These are phyloP conservation scores for Eulithis prunata DNA, from an alignment of 2,888 invertebrate genomes.

Conservation along the genomic window DNA sequence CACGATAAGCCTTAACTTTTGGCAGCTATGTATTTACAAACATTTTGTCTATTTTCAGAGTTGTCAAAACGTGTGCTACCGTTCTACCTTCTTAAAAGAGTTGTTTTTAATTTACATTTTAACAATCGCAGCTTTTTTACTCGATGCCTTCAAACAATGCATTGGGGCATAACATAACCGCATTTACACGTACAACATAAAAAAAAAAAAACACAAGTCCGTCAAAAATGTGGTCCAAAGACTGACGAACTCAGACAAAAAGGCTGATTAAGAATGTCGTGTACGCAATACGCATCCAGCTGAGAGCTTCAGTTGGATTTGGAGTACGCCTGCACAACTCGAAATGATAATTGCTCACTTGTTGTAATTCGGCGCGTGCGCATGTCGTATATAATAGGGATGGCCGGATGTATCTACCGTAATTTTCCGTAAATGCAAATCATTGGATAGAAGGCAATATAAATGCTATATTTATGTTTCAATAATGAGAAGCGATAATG, in stretches of 20 bases:
- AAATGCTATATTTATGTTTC: not conserved
- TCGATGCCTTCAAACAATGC: not conserved
- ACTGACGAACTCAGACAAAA: constrained; percentile 20
- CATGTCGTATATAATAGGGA: constrained; percentile 39
- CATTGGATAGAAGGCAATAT: not conserved
- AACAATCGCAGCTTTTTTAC: not conserved
- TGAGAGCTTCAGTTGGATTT: constrained; percentile 13
- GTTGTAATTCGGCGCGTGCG: constrained; percentile 61
- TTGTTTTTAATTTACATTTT: no score
- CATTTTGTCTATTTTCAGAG: no score
- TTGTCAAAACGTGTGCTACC: no score
- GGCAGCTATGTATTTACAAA: no score
- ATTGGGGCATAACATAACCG: constrained; percentile 5
- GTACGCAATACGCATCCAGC: constrained; percentile 32
- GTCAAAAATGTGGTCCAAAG: constrained; percentile 15
- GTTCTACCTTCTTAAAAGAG: no score
- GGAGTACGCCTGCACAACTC: constrained; percentile 43
- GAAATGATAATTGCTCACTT: constrained; percentile 69
- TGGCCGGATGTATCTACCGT: constrained; percentile 13
- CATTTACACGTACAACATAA: not conserved
- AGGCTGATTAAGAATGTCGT: constrained; percentile 21
- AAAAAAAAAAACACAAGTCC: no score
- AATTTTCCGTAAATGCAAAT: constrained; percentile 12
- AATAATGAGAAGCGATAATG: not conserved
- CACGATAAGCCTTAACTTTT: no score